Percentiles rank a stretch among this genome's conserved stretches.
These are phyloP conservation scores for Hylaeus volcanicus DNA, from an alignment of 1,140 invertebrate genomes.

Conservation along the genomic window DNA sequence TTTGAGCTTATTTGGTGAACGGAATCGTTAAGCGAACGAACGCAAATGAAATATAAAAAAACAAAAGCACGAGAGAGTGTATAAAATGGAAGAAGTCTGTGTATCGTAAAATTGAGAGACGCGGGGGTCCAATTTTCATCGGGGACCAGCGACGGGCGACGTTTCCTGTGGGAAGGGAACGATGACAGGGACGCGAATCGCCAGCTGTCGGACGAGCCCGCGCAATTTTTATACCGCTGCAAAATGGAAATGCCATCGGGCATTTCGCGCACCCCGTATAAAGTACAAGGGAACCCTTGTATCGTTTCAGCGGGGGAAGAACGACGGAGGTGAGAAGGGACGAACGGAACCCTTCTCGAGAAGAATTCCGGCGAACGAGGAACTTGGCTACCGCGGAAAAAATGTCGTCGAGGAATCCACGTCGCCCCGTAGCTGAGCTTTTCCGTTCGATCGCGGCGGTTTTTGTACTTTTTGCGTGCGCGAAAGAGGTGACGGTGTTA, in stretches of 20 bases:
- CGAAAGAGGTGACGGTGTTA: too few species aligned
- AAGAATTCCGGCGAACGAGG: neutral
- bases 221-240: constrained; percentile 50
- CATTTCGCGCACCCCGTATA: constrained; percentile 53
- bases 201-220: constrained; percentile 14
- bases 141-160: neutral
- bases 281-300: constrained; percentile 55
- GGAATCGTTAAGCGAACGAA: too few species aligned
- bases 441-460: too few species aligned
- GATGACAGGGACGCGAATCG: constrained; percentile 33
- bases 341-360: neutral
- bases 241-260: constrained; percentile 60
- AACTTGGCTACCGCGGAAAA: neutral
- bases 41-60: too few species aligned
- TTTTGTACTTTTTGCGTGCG: too few species aligned
- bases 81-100: too few species aligned
- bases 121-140: constrained; percentile 19
- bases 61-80: too few species aligned
- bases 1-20: too few species aligned
- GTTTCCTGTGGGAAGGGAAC: neutral
- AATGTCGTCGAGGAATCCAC: neutral
- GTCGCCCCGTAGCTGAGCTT: too few species aligned
- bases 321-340: neutral
- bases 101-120: neutral
- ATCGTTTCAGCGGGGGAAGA: constrained; percentile 9